phyloP scores from a whole-genome alignment of 2,888 invertebrate genomes.

The Apomyelois bistriatella region DNA sequence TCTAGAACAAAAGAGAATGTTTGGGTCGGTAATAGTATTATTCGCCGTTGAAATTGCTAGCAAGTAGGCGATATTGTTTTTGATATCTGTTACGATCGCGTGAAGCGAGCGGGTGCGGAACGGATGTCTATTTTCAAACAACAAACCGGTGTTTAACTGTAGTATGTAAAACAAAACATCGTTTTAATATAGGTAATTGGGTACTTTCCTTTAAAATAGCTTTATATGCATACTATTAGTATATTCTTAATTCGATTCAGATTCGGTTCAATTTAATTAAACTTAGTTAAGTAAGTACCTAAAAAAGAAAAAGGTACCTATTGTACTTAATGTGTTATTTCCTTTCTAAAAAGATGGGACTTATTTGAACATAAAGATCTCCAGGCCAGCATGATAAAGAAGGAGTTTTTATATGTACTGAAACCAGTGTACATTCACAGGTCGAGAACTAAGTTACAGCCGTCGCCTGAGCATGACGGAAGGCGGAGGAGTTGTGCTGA shows the following conservation, averaged over 20 bases:
- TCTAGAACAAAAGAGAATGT: not conserved
- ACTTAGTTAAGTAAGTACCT: too few relatives aligned
- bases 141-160: slow-evolving; percentile 21
- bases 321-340: too few relatives aligned
- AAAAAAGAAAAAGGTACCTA: too few relatives aligned
- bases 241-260: too few relatives aligned
- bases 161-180: slow-evolving; percentile 24
- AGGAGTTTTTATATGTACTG: not conserved
- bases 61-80: slow-evolving; percentile 16
- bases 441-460: slow-evolving; percentile 77
- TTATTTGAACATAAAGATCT: too few relatives aligned
- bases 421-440: slow-evolving; percentile 45
- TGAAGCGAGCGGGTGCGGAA: slow-evolving; percentile 7
- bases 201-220: too few relatives aligned
- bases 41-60: not conserved
- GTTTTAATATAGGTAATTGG: too few relatives aligned
- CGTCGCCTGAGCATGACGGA: slow-evolving; percentile 70
- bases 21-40: not conserved
- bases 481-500: slow-evolving; percentile 66
- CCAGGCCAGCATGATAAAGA: not conserved
- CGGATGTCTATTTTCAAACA: slow-evolving; percentile 32
- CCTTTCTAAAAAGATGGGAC: too few relatives aligned
- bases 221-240: too few relatives aligned
- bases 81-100: slow-evolving; percentile 20
- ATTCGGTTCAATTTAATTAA: too few relatives aligned